Conservation (phyloP, 2,113 vertebrate species). For the Oryzias melastigma region DNA sequence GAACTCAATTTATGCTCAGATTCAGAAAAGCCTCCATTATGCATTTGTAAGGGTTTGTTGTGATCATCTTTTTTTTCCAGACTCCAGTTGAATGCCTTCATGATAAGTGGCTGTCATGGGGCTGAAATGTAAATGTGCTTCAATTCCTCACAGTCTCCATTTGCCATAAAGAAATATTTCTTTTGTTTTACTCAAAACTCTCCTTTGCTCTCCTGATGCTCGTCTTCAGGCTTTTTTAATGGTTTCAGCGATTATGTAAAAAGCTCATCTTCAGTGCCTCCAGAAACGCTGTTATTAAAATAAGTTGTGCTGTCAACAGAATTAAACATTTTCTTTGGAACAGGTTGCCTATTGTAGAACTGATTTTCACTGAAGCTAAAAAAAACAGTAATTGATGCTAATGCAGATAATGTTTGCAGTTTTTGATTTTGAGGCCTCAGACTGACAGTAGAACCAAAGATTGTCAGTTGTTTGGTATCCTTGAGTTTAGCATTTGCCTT, state of each 20-base stretch:
- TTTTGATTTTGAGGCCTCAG: no score
- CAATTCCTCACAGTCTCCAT: conserved; percentile 17
- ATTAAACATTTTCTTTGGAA: conserved; percentile 24
- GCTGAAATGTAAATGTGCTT: conserved; percentile 44
- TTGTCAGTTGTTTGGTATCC: no score
- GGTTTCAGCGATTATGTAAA: conserved; percentile 37
- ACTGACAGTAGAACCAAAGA: no score
- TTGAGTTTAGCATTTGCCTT: no score
- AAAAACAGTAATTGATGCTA: no score
- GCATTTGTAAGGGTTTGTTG: conserved; percentile 21
- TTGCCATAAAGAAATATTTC: conserved; percentile 31
- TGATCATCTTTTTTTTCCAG: conserved; percentile 12
- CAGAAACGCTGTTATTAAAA: not conserved
- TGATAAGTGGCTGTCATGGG: conserved; percentile 40
- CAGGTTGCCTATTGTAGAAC: not conserved
- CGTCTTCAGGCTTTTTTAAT: conserved; percentile 27
- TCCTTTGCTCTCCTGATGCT: conserved; percentile 22
- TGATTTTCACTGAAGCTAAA: no score
- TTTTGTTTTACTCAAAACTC: conserved; percentile 16
- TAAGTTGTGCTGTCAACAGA: conserved; percentile 36
- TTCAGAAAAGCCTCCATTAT: not conserved
- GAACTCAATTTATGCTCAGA: not conserved
- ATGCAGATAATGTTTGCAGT: no score
- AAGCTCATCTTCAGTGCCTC: conserved; percentile 6
- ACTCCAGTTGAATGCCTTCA: conserved; percentile 31